A percentile compares a stretch with the other conserved stretches of the same genome.
Conservation (phyloP, 2,797 vertebrate species). For the Onychomys leucogaster region DNA sequence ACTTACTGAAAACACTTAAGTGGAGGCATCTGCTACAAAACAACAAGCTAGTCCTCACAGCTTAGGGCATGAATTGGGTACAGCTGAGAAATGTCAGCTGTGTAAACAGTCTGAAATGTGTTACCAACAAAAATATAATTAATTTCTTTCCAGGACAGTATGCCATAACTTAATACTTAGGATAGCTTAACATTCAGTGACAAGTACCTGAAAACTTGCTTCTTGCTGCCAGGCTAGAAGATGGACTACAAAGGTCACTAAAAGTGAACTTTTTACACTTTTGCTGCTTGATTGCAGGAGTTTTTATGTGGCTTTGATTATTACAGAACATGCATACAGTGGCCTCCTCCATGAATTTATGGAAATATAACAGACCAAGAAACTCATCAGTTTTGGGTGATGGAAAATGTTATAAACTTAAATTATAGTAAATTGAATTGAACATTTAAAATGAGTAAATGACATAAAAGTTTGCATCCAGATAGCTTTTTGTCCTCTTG, state of each 20-base stretch:
- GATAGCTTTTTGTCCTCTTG: background rate
- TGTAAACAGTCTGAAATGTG: conserved; percentile 89
- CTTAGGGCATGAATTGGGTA: conserved; percentile 85
- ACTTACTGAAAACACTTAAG: conserved; percentile 86
- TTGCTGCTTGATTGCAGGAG: conserved; percentile 87
- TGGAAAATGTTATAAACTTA: conserved; percentile 62
- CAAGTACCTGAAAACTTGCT: conserved; percentile 79
- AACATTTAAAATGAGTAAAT: conserved; percentile 59
- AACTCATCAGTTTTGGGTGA: conserved; percentile 50
- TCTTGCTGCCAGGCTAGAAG: conserved; percentile 72
- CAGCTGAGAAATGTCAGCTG: conserved; percentile 90
- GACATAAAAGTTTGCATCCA: background rate
- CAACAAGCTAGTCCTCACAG: conserved; percentile 85
- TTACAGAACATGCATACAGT: background rate
- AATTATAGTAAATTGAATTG: conserved; percentile 12
- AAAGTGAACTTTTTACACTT: conserved; percentile 83
- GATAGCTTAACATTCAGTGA: conserved; percentile 85
- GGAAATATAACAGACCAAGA: conserved; percentile 60
- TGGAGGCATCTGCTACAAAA: conserved; percentile 88
- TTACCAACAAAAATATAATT: conserved; percentile 91
- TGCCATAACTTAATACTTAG: conserved; percentile 86
- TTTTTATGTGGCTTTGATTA: conserved; percentile 81
- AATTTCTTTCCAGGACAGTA: conserved; percentile 89
- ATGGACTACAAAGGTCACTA: conserved; percentile 81
- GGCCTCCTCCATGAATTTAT: conserved; percentile 58